Conservation (phyloP, 2,797 vertebrate genomes). For the Lepilemur septentrionalis region DNA sequence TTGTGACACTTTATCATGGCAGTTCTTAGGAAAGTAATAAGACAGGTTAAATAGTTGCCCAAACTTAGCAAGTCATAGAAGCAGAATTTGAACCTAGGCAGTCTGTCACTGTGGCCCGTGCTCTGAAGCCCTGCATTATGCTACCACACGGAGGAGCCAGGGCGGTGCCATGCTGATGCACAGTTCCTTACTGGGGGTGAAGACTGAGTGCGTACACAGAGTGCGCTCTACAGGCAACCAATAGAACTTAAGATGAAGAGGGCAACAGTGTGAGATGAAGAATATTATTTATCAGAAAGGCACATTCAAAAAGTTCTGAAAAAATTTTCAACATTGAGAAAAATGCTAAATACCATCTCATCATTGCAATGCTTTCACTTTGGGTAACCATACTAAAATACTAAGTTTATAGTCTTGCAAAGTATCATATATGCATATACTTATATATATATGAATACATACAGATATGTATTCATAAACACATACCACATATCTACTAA, state of each 20-base stretch:
- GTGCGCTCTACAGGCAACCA: background rate
- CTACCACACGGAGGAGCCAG: background rate
- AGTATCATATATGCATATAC: background rate
- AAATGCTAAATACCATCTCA: background rate
- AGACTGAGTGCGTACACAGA: background rate
- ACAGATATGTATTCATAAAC: background rate
- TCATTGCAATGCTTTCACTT: background rate
- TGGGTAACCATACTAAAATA: background rate
- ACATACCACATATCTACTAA: background rate
- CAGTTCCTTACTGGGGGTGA: background rate
- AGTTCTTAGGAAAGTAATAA: background rate
- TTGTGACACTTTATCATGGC: background rate
- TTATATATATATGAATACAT: background rate
- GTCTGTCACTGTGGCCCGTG: background rate
- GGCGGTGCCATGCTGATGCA: fast-evolving
- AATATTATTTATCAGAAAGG: background rate
- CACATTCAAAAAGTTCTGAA: background rate
- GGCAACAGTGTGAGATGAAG: background rate
- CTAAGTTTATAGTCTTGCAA: background rate
- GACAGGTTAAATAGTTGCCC: background rate
- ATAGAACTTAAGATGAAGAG: background rate
- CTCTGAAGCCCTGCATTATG: background rate
- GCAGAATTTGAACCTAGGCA: background rate
- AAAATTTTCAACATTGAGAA: background rate
- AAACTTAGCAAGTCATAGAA: background rate